A percentile compares a stretch with the other conserved stretches of the same genome.
phyloP scores from a whole-genome alignment of 2,797 vertebrate genomes.

The Gadopsis bispinosus region DNA sequence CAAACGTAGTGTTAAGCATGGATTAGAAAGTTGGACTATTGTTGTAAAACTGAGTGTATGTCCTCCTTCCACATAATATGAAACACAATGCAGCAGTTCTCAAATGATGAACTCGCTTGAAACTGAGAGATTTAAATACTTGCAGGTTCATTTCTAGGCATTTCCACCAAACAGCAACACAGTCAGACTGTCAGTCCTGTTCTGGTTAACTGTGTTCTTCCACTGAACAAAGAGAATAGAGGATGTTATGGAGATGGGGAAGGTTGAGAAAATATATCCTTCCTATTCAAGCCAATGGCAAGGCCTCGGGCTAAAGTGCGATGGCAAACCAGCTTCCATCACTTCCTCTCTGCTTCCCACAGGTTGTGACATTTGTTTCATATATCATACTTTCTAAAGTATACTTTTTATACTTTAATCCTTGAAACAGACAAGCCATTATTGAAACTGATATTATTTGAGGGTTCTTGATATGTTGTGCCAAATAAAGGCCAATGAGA shows the following conservation, averaged over 20 bases:
- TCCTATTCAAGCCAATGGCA: constrained; percentile 42
- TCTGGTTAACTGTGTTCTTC: constrained; percentile 1
- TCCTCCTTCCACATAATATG: background rate
- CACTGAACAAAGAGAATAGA: constrained; percentile 24
- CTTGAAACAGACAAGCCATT: background rate
- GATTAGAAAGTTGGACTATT: constrained; percentile 37
- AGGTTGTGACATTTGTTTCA: constrained; percentile 9
- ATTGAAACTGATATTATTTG: constrained; percentile 1
- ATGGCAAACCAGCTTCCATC: constrained; percentile 8
- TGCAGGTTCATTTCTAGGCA: background rate
- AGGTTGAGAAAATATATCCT: constrained; percentile 31
- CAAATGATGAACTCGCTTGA: background rate
- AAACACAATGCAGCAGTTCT: background rate
- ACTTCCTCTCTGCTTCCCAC: constrained; percentile 8
- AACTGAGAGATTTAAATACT: background rate
- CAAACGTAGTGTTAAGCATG: constrained; percentile 34
- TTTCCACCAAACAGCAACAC: background rate
- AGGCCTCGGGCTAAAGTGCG: constrained; percentile 42
- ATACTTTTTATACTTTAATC: background rate
- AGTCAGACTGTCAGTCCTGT: background rate
- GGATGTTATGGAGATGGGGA: constrained; percentile 22
- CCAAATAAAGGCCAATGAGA: constrained; percentile 27
- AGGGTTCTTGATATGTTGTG: constrained; percentile 17
- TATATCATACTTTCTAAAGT: background rate
- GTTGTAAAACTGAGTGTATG: constrained; percentile 35